Conservation (phyloP, 2,888 invertebrate species). For the Heliconius erato region DNA sequence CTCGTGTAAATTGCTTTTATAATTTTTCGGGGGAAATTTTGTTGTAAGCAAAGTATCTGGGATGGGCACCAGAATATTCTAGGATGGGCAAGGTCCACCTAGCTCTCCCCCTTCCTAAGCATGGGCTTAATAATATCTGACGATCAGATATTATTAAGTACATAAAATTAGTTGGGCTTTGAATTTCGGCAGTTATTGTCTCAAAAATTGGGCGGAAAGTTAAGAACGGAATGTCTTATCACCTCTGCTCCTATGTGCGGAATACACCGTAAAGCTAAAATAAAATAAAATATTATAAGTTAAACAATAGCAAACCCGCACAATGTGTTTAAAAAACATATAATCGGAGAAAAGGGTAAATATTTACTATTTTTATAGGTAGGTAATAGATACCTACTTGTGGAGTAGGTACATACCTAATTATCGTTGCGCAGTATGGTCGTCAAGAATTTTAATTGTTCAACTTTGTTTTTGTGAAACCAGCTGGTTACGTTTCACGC, state of each 20-base stretch:
- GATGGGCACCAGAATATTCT: too few relatives aligned
- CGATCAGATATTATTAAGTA: not conserved
- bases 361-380: not conserved
- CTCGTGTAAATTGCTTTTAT: too few relatives aligned
- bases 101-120: too few relatives aligned
- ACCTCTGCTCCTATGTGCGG: too few relatives aligned
- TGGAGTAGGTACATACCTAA: not conserved
- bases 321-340: not conserved
- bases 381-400: not conserved
- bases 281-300: not conserved
- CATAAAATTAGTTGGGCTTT: not conserved
- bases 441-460: constrained; percentile 24
- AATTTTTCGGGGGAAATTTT: too few relatives aligned
- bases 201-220: too few relatives aligned
- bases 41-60: too few relatives aligned
- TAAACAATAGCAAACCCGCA: not conserved
- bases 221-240: too few relatives aligned
- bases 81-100: too few relatives aligned
- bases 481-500: constrained; percentile 23
- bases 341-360: not conserved
- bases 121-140: too few relatives aligned
- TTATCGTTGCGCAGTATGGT: constrained; percentile 23
- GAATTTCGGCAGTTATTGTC: too few relatives aligned
- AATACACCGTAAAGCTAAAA: too few relatives aligned
- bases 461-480: constrained; percentile 13